Evolutionary conservation across 2,888 invertebrate genomes (phyloP).

Genomic region (Sinotaia quadrata): DNA sequence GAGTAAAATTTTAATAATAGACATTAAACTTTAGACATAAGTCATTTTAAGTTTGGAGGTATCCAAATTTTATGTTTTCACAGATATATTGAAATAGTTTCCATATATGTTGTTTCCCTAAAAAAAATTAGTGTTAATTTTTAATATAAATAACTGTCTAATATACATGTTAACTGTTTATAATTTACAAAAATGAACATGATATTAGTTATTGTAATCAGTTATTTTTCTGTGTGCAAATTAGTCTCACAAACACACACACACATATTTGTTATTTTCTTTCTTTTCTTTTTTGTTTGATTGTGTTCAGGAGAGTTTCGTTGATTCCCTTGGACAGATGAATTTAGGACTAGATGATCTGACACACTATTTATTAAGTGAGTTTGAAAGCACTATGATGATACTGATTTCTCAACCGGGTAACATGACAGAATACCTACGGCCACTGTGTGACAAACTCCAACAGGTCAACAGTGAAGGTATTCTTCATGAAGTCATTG

Average conservation of each 20-base stretch:
- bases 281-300: not conserved
- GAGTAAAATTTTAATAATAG: too few species aligned
- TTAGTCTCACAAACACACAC: not conserved
- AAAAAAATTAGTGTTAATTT: too few species aligned
- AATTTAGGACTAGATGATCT: not conserved
- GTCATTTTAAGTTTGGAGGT: too few species aligned
- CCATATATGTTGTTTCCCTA: too few species aligned
- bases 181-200: not conserved
- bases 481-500: slow-evolving; percentile 49
- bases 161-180: not conserved
- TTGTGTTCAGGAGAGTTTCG: slow-evolving; percentile 1
- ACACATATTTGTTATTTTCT: not conserved
- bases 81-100: too few species aligned
- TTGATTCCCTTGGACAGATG: slow-evolving; percentile 17
- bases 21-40: too few species aligned
- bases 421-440: slow-evolving; percentile 63
- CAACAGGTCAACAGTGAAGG: slow-evolving; percentile 45
- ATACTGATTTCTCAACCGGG: slow-evolving; percentile 67
- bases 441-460: slow-evolving; percentile 57
- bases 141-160: too few species aligned
- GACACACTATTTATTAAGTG: not conserved
- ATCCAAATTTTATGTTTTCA: too few species aligned
- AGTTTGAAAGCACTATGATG: slow-evolving; percentile 12
- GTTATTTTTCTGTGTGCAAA: not conserved
- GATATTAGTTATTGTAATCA: not conserved